Conservation (phyloP, 2,113 vertebrate genomes). For the Mungos mungo region DNA sequence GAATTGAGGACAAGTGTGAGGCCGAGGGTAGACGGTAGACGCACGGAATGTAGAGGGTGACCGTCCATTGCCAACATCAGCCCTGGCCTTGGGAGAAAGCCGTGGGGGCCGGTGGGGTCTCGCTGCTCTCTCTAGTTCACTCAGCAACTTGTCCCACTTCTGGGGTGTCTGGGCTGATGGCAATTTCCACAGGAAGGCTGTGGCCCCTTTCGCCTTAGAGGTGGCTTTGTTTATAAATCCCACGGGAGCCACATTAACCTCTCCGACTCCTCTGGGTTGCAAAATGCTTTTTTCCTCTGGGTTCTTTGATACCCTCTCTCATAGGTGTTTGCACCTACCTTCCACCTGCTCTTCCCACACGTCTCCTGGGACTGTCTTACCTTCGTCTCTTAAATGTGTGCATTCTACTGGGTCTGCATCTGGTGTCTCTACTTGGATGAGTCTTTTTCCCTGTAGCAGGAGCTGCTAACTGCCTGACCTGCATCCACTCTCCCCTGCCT, state of each 20-base stretch:
- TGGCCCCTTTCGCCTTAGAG: not conserved
- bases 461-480: not conserved
- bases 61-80: fast-evolving
- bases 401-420: not conserved
- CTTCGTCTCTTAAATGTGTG: not conserved
- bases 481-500: not conserved
- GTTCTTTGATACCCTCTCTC: not conserved
- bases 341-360: not conserved
- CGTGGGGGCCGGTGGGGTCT: too few species aligned
- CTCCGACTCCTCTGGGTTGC: not conserved
- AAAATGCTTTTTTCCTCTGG: not conserved
- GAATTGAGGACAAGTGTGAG: not conserved
- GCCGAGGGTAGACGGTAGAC: not conserved
- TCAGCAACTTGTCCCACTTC: not conserved
- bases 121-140: not conserved
- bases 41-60: not conserved
- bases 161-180: not conserved
- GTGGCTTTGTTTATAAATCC: not conserved
- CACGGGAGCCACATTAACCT: not conserved
- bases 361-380: not conserved
- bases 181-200: not conserved
- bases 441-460: not conserved
- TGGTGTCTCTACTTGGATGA: not conserved
- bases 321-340: not conserved
- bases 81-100: not conserved